Base-by-base conservation (phyloP, 2,113 vertebrate genomes). In the Garra rufa region DNA sequence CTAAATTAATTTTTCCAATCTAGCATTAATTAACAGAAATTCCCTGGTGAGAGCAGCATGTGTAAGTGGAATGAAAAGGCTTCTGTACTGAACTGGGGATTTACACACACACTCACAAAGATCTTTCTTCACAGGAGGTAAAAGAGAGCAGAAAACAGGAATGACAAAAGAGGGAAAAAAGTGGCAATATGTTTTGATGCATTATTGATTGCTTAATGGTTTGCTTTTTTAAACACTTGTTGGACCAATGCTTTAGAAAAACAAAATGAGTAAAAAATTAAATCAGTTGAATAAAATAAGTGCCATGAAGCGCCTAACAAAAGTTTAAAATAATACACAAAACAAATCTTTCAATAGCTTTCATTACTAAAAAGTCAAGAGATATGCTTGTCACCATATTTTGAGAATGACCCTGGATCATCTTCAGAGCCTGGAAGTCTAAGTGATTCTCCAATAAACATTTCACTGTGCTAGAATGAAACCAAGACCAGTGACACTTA, bases 1-100 rank as follows among this genome's bases (percentile, higher is more conserved):
- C 89, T 89, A 92, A 92, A 94, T 93, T 93, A 94, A 93, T 94
- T 94, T 94, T 93, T 92, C 91, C 92, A 95, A 95, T 94, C 93
- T 94, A 92, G 92, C 87, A 93, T 94, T 93, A 94, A 94, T 94
- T 94, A 95, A 94, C 93, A 90, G 91, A 90, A 91, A 90, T 90
- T 92, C 91, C 92, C 89, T 88, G 85, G 84, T 90, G 89, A 93
- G 92, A 92, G 91, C 91, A 89, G 91, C 88, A 91, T 92, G 92
- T 81, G 87, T 84, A 86, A 84, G 76, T 65, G 80, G 44, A 82
- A 70, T 65, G 55, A 84, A 52, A 28, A 52, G 55, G 41, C 30
- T 34, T 43, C 48, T 79, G n/a, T 26, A 7, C 34, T 61, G 55
- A 61, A 19, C 38, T 26, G 13, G 38, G 9, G 9, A 44, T 30